Conservation (phyloP, 2,113 vertebrate species). For the Pachypanchax playfairii region DNA sequence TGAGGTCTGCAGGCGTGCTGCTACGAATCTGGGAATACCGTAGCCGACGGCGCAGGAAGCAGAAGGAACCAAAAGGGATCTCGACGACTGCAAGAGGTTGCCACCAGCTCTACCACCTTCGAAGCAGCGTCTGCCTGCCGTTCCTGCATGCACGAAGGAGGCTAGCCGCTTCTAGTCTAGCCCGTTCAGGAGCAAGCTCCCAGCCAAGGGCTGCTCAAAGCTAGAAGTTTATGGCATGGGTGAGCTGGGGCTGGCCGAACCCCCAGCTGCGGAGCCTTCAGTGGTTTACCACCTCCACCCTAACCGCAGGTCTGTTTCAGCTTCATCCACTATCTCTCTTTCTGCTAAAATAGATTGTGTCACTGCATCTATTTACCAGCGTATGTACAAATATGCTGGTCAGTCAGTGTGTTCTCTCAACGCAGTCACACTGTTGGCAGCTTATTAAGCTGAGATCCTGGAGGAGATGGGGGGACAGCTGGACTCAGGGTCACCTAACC, state of each 20-base stretch:
- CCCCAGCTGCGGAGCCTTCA: neutral
- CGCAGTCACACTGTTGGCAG: neutral
- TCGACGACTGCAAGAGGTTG: neutral
- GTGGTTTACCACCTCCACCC: conserved; percentile 1
- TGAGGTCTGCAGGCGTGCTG: neutral
- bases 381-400: neutral
- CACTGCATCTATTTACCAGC: neutral
- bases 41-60: neutral
- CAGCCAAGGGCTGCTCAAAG: neutral
- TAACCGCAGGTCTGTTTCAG: neutral
- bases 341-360: neutral
- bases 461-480: neutral
- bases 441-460: neutral
- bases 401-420: neutral
- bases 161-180: neutral
- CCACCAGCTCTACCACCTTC: neutral
- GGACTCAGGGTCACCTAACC: neutral
- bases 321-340: neutral
- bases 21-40: neutral
- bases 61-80: neutral
- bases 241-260: neutral
- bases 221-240: neutral
- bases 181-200: neutral
- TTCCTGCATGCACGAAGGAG: neutral
- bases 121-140: neutral